Evolutionary conservation across 2,888 invertebrate species (phyloP).

Genomic region (Lumbricus terrestris): DNA sequence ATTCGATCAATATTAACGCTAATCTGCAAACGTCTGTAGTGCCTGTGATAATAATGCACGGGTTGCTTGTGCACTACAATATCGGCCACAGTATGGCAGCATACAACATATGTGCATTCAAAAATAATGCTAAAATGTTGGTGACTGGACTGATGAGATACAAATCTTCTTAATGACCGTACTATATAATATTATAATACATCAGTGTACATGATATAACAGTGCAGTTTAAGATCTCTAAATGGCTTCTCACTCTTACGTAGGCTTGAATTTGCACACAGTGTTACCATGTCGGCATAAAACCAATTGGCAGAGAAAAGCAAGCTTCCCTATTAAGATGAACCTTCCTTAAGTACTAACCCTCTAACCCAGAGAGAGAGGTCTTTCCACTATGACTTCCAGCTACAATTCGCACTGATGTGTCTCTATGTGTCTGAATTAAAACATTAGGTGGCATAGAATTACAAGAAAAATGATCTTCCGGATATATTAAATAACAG

Average conservation of each 20-base stretch:
- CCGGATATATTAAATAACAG: not conserved
- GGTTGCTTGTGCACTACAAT: not conserved
- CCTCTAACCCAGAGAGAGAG: too few species aligned
- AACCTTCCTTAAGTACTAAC: too few species aligned
- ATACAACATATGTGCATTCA: not conserved
- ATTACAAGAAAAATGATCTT: not conserved
- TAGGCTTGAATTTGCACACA: too few species aligned
- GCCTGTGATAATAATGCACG: not conserved
- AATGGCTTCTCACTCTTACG: too few species aligned
- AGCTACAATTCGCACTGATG: slow-evolving; percentile 3
- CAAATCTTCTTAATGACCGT: not conserved
- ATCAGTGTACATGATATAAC: not conserved
- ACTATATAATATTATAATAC: not conserved
- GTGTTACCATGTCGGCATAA: too few species aligned
- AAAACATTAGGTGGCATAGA: not conserved
- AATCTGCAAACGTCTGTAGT: not conserved
- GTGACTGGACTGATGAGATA: not conserved
- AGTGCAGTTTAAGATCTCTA: not conserved
- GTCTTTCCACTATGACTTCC: not conserved
- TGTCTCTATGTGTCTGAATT: not conserved
- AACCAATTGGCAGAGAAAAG: too few species aligned
- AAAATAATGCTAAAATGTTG: not conserved
- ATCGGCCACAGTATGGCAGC: not conserved
- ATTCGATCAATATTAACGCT: not conserved
- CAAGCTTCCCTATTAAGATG: too few species aligned